Evolutionary conservation across 2,888 invertebrate species (phyloP).

Genomic region (Phasia obesa): DNA sequence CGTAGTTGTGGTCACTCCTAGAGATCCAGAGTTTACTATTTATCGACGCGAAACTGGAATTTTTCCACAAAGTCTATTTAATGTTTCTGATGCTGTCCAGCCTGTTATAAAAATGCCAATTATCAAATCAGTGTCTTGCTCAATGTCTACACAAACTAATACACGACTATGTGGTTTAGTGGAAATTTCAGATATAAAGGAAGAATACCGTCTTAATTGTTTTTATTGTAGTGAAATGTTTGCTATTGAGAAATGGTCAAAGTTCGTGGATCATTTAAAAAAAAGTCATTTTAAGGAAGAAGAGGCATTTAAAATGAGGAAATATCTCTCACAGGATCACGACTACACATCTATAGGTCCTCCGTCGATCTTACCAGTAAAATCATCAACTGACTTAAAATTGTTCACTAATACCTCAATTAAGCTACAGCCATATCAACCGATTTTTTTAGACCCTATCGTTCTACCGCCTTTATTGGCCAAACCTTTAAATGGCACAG

Average conservation of each 20-base stretch:
- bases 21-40: conserved; percentile 50
- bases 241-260: conserved; percentile 37
- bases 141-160: conserved; percentile 46
- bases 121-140: conserved; percentile 39
- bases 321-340: conserved; percentile 35
- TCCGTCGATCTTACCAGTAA: not conserved
- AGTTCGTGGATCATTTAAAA: conserved; percentile 48
- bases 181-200: conserved; percentile 33
- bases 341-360: conserved; percentile 30
- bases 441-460: not conserved
- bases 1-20: conserved; percentile 56
- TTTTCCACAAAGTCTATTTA: conserved; percentile 49
- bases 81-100: not conserved
- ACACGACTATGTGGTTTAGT: conserved; percentile 45
- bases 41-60: conserved; percentile 51
- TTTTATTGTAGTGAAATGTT: conserved; percentile 50
- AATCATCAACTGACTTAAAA: not conserved
- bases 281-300: conserved; percentile 22
- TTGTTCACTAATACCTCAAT: not conserved
- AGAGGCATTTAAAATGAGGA: conserved; percentile 20
- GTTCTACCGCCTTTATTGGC: not conserved
- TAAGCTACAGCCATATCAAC: not conserved
- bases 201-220: conserved; percentile 49
- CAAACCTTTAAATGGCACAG: not conserved
- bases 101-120: conserved; percentile 23